Evolutionary conservation across 2,113 vertebrate species (phyloP), one percentile per base, ranked within the genome.

Genomic region (Anhinga anhinga): DNA sequence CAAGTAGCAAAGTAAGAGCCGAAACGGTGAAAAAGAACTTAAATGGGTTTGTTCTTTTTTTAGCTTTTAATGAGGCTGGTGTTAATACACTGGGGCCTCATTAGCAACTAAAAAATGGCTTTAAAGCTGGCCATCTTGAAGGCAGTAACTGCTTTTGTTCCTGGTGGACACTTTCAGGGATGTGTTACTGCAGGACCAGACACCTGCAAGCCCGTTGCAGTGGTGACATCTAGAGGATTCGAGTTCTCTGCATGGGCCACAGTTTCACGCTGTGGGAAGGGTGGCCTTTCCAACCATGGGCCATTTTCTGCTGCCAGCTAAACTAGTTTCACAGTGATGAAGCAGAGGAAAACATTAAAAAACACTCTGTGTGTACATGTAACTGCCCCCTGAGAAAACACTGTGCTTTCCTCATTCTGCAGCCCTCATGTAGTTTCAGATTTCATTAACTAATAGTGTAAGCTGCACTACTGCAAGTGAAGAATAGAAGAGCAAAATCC

Each of bases 221-320:
- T 78, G 93, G 93, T 92, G 95, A 96, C 96, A 97, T 93, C 95
- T 96, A 96, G 96, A 96, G 96, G 96, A 62, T 49, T 78, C 15
- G 23, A 9, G 77, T 65, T 69, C 81, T 12, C 86, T 18, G 77
- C 65, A 2, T 13, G n/a, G 9, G 71, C 32, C 70, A 2, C 93
- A 14, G 70, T 67, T 56, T 1, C 2, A 5, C 2, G 21, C 70
- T 1, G 17, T 3, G 38, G 66, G 12, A 36, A 44, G 71, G 52
- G 44, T 10, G 49, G 6, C 15, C 29, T 42, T 19, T n/a, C 87
- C 61, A 10, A 21, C 71, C 72, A 0, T 0, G 36, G 49, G 71
- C 55, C 55, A 15, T 25, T 58, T 42, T 65, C 87, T 53, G 58
- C 76, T 45, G 63, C 50, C 71, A 5, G 45, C 55, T 4, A 23